phyloP scores from a whole-genome alignment of 2,888 invertebrate species.

The Crematogaster levior region DNA sequence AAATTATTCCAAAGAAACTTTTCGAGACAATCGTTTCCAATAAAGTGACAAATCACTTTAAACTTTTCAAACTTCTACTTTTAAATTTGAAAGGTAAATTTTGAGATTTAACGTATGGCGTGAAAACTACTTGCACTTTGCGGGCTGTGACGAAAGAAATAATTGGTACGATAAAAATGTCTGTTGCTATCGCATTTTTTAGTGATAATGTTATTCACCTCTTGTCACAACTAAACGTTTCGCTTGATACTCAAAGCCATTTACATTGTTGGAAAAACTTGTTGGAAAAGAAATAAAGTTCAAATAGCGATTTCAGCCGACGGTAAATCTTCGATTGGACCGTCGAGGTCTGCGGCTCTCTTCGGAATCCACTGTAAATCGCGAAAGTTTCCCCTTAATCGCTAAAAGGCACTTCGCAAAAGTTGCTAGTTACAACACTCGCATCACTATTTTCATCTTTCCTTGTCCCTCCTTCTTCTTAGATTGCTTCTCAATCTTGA shows the following conservation, averaged over 20 bases:
- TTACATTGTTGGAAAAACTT: conserved; percentile 66
- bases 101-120: neutral
- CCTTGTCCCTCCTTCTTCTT: neutral
- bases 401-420: conserved; percentile 73
- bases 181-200: neutral
- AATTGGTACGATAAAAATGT: neutral
- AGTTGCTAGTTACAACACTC: conserved; percentile 62
- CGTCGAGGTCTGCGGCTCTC: conserved; percentile 66
- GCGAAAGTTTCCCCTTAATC: conserved; percentile 73
- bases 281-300: conserved; percentile 70
- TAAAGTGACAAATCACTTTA: neutral
- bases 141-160: neutral
- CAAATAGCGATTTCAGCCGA: conserved; percentile 69
- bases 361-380: conserved; percentile 73
- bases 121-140: neutral
- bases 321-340: conserved; percentile 73
- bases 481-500: conserved; percentile 38
- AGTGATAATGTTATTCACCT: neutral
- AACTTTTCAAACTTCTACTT: neutral
- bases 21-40: neutral
- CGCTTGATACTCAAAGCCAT: conserved; percentile 51
- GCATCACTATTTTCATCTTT: conserved; percentile 22
- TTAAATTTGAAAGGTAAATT: conserved; percentile 5
- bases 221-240: conserved; percentile 6
- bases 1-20: neutral